A percentile compares a stretch with the other conserved stretches of the same genome.
phyloP scores from a whole-genome alignment of 2,888 invertebrate species.

The Xylota segnis region DNA sequence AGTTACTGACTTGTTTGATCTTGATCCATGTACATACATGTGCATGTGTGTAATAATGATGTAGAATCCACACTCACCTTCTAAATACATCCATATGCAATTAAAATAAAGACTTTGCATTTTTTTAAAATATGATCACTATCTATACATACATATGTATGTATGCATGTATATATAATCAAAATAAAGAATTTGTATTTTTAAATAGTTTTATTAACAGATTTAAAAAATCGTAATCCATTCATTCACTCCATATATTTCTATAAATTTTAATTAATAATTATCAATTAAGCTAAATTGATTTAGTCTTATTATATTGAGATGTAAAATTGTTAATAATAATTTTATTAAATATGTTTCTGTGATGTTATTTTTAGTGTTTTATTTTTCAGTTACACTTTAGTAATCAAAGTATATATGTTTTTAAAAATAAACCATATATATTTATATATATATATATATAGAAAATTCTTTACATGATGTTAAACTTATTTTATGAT shows the following conservation, averaged over 20 bases:
- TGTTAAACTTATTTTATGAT: conserved; percentile 61
- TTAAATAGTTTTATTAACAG: conserved; percentile 82
- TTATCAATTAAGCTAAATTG: conserved; percentile 76
- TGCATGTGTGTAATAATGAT: no score
- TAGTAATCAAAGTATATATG: conserved; percentile 59
- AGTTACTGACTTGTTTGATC: no score
- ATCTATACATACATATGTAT: not conserved
- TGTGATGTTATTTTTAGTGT: conserved; percentile 61
- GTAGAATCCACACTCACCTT: no score
- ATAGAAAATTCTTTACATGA: conserved; percentile 60
- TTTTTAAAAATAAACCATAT: conserved; percentile 52
- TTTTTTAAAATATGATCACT: no score
- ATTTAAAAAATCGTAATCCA: conserved; percentile 82
- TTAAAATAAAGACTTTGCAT: no score
- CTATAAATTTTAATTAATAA: conserved; percentile 76
- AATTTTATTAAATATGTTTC: conserved; percentile 73
- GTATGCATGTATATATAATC: not conserved
- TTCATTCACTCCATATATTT: conserved; percentile 76
- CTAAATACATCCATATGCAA: no score
- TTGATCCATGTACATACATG: no score
- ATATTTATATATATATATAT: conserved; percentile 9
- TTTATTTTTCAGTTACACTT: conserved; percentile 43
- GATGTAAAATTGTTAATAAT: conserved; percentile 77
- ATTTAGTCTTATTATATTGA: conserved; percentile 77
- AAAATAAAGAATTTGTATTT: conserved; percentile 69